These are phyloP conservation scores for Calidris pygmaea DNA, from an alignment of 2,113 vertebrate genomes.

Conservation along the genomic window DNA sequence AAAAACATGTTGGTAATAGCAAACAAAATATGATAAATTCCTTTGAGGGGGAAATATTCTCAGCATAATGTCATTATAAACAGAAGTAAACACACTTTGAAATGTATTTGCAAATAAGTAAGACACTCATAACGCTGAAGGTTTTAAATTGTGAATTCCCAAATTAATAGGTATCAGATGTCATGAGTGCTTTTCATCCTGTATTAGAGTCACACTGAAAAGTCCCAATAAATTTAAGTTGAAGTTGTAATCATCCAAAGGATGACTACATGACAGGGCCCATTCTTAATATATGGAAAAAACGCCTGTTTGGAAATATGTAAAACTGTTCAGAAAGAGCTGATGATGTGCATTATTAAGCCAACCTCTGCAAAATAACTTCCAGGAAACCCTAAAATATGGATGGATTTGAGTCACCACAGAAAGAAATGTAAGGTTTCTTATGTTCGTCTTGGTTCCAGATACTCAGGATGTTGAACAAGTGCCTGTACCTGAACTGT, in stretches of 20 bases:
- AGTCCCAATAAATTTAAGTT: slow-evolving; percentile 58
- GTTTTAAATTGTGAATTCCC: slow-evolving; percentile 70
- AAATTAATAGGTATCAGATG: slow-evolving; percentile 76
- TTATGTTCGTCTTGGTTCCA: background rate
- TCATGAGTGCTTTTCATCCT: slow-evolving; percentile 69
- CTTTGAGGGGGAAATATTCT: slow-evolving; percentile 54
- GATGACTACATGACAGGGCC: slow-evolving; percentile 56
- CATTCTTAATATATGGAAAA: background rate
- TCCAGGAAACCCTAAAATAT: background rate
- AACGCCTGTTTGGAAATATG: background rate
- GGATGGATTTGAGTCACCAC: background rate
- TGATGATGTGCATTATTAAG: background rate
- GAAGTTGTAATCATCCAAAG: slow-evolving; percentile 18
- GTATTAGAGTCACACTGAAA: slow-evolving; percentile 61
- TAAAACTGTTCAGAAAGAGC: background rate
- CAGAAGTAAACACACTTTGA: slow-evolving; percentile 69
- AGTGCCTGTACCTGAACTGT: background rate
- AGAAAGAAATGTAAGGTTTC: background rate
- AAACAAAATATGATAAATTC: slow-evolving; percentile 69
- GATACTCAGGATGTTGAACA: background rate
- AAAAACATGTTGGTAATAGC: slow-evolving; percentile 69
- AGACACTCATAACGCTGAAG: slow-evolving; percentile 46
- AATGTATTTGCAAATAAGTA: slow-evolving; percentile 66
- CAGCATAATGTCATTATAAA: slow-evolving; percentile 66
- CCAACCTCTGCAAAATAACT: background rate